Evolutionary conservation across 2,888 invertebrate genomes (phyloP).

Genomic region (Liopterus haemorrhoidalis): DNA sequence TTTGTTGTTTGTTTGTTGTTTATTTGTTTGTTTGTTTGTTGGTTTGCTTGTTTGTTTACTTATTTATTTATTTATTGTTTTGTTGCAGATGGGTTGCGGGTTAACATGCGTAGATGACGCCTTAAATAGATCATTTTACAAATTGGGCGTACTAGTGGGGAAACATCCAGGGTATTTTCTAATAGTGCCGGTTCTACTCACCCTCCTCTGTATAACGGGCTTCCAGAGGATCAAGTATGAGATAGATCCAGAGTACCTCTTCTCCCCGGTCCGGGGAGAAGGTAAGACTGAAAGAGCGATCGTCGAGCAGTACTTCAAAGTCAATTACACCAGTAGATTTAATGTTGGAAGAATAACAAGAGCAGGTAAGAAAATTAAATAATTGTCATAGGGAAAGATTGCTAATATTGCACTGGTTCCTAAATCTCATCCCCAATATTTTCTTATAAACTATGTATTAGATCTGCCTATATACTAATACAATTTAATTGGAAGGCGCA

Average conservation of each 20-base stretch:
- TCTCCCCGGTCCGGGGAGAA: conserved; percentile 81
- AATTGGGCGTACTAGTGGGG: conserved; percentile 72
- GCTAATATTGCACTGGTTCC: background rate
- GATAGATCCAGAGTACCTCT: conserved; percentile 89
- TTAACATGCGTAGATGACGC: conserved; percentile 72
- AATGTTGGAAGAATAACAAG: conserved; percentile 82
- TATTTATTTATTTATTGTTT: too few relatives aligned
- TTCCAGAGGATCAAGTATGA: conserved; percentile 81
- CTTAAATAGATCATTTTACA: conserved; percentile 74
- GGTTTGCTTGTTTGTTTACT: too few relatives aligned
- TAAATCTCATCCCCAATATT: too few relatives aligned
- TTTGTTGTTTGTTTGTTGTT: too few relatives aligned
- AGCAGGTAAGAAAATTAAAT: conserved; percentile 63
- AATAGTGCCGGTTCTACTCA: conserved; percentile 75
- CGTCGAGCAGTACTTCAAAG: conserved; percentile 79
- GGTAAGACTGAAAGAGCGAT: conserved; percentile 75
- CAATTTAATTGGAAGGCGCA: too few relatives aligned
- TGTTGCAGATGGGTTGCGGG: conserved; percentile 40
- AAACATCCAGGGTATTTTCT: conserved; percentile 82
- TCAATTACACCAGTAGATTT: conserved; percentile 80
- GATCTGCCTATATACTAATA: too few relatives aligned
- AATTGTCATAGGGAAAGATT: background rate
- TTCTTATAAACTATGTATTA: too few relatives aligned
- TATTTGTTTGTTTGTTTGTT: too few relatives aligned
- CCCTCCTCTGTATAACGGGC: conserved; percentile 77